These are phyloP conservation scores for Catamblyrhynchus diadema DNA, from an alignment of 2,797 vertebrate species.

Conservation along the genomic window DNA sequence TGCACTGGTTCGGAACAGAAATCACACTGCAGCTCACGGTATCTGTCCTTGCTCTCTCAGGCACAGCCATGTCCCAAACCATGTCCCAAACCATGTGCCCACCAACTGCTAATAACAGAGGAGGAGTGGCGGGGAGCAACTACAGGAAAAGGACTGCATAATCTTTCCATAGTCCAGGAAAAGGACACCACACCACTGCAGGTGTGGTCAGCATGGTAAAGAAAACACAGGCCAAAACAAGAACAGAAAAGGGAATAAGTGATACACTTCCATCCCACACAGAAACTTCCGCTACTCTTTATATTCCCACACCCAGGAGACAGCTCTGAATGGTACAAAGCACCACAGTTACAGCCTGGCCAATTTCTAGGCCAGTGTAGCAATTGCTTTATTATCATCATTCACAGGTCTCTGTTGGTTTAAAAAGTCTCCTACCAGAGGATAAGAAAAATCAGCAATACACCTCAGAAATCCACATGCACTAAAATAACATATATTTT, in stretches of 20 bases:
- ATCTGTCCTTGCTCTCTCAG: neutral
- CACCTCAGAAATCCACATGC: neutral
- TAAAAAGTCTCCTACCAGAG: neutral
- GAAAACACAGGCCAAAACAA: neutral
- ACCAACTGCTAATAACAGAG: neutral
- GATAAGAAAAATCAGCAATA: neutral
- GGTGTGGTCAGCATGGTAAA: neutral
- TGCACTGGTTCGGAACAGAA: neutral
- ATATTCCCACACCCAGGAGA: neutral
- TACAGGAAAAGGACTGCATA: neutral
- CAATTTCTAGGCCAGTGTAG: neutral
- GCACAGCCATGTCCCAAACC: neutral
- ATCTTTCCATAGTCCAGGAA: neutral
- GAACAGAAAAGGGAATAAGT: neutral
- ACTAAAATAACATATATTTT: neutral
- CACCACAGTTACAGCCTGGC: neutral
- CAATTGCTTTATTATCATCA: neutral
- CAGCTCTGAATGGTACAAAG: neutral
- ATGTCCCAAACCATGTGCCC: neutral
- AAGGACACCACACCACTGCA: neutral
- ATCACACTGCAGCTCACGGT: accelerated
- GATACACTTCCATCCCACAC: neutral
- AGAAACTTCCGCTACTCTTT: neutral
- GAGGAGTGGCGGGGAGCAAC: neutral
- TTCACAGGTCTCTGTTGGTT: neutral